Conservation (phyloP, 2,113 vertebrate genomes). For the Lampris incognitus region DNA sequence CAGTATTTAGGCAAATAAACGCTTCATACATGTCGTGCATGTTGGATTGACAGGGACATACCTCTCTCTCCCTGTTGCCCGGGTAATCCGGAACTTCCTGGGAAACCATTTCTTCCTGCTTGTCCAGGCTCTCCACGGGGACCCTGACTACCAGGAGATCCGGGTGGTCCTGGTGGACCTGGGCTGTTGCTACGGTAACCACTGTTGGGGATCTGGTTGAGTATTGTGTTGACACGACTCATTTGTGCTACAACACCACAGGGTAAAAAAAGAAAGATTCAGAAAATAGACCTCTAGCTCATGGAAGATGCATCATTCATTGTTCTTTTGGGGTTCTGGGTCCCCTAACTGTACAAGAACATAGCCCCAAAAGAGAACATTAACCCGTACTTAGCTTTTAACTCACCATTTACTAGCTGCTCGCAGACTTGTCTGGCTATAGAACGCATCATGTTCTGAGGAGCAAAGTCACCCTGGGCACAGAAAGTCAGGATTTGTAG, state of each 20-base stretch:
- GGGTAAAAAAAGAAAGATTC: neutral
- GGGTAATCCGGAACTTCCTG: conserved; percentile 89
- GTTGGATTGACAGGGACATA: conserved; percentile 48
- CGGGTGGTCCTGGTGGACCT: conserved; percentile 90
- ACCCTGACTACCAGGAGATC: conserved; percentile 85
- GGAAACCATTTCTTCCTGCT: conserved; percentile 91
- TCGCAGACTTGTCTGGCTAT: conserved; percentile 98
- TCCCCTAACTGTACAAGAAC: neutral
- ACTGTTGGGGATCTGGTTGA: conserved; percentile 94
- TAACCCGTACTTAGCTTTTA: no score
- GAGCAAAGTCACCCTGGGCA: conserved; percentile 93
- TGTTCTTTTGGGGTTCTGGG: neutral
- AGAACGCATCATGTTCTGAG: conserved; percentile 97
- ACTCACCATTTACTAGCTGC: conserved; percentile 91
- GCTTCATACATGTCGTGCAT: no score
- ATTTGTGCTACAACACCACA: conserved; percentile 87
- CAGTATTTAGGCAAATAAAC: no score
- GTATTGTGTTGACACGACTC: conserved; percentile 90
- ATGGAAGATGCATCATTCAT: no score
- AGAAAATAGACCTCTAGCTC: neutral
- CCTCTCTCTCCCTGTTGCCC: conserved; percentile 93
- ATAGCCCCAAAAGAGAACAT: neutral
- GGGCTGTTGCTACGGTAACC: conserved; percentile 89
- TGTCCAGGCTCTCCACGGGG: conserved; percentile 90
- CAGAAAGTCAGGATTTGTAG: conserved; percentile 10